Evolutionary conservation across 2,113 vertebrate species (phyloP).

Genomic region (Takifugu bimaculatus): DNA sequence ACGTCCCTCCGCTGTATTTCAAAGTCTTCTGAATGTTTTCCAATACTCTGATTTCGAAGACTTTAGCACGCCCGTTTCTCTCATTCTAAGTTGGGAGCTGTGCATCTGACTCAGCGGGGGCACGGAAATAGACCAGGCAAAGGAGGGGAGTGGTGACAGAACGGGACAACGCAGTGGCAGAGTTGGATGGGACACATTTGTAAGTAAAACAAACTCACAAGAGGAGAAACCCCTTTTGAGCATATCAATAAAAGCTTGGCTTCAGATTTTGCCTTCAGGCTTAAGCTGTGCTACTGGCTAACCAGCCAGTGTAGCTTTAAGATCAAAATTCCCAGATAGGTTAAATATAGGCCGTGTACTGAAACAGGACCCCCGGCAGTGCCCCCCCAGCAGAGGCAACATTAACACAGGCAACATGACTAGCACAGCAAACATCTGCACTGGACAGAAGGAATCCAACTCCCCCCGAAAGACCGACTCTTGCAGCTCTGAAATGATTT

Average conservation of each 20-base stretch:
- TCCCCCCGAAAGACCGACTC: too few relatives aligned
- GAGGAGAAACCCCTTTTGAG: not conserved
- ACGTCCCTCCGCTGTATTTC: constrained; percentile 2
- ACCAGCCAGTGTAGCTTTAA: constrained; percentile 58
- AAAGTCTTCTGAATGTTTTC: constrained; percentile 41
- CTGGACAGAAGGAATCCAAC: constrained; percentile 6
- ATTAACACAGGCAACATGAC: constrained; percentile 17
- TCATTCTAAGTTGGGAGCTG: constrained; percentile 72
- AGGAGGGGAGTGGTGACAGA: constrained; percentile 37
- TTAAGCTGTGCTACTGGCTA: not conserved
- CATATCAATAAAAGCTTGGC: too few relatives aligned
- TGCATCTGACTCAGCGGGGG: constrained; percentile 81
- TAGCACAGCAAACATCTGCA: constrained; percentile 34
- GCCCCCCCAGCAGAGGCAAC: constrained; percentile 35
- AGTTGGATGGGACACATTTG: not conserved
- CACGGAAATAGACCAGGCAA: constrained; percentile 87
- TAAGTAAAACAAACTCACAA: not conserved
- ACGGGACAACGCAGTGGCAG: constrained; percentile 1
- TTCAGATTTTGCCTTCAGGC: not conserved
- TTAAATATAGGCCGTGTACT: constrained; percentile 72
- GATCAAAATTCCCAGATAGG: constrained; percentile 50
- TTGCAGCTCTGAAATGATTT: too few relatives aligned
- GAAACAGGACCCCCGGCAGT: constrained; percentile 53
- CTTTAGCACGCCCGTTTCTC: constrained; percentile 60
- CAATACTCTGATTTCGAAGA: constrained; percentile 42